These are phyloP conservation scores for Coreoperca whiteheadi DNA, from an alignment of 2,113 vertebrate species.

Conservation along the genomic window DNA sequence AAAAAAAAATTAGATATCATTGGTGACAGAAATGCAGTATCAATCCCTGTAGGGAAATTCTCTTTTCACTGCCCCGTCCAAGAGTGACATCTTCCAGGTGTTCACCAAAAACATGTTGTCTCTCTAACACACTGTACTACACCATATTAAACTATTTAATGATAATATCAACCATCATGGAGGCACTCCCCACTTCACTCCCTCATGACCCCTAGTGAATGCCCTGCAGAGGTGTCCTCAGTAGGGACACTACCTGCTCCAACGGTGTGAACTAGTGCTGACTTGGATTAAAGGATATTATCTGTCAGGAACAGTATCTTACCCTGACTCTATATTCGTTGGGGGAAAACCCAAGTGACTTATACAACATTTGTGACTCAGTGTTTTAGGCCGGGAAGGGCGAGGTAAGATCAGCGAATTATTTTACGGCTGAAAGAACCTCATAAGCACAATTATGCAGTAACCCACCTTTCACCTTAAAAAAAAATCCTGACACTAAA, in stretches of 20 bases:
- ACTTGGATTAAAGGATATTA: constrained; percentile 56
- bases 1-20: constrained; percentile 23
- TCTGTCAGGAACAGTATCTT: constrained; percentile 47
- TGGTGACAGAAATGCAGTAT: constrained; percentile 26
- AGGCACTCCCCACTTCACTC: background rate
- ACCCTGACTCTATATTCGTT: constrained; percentile 8
- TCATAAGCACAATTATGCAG: constrained; percentile 20
- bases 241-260: constrained; percentile 28
- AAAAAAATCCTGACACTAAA: constrained; percentile 2
- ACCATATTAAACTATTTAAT: background rate
- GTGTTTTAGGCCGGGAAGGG: constrained; percentile 27
- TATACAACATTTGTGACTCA: constrained; percentile 41
- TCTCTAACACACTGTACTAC: constrained; percentile 4
- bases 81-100: constrained; percentile 44
- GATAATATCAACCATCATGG: constrained; percentile 1
- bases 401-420: background rate
- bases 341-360: constrained; percentile 52
- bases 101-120: constrained; percentile 2
- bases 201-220: constrained; percentile 12
- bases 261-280: constrained; percentile 43
- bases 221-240: constrained; percentile 36
- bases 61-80: constrained; percentile 22
- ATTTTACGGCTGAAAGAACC: constrained; percentile 21
- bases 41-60: constrained; percentile 2
- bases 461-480: background rate